Evolutionary conservation across 53 echinoderm and acorn worm species (phyloP).

Genomic region (Zoroaster sp.): DNA sequence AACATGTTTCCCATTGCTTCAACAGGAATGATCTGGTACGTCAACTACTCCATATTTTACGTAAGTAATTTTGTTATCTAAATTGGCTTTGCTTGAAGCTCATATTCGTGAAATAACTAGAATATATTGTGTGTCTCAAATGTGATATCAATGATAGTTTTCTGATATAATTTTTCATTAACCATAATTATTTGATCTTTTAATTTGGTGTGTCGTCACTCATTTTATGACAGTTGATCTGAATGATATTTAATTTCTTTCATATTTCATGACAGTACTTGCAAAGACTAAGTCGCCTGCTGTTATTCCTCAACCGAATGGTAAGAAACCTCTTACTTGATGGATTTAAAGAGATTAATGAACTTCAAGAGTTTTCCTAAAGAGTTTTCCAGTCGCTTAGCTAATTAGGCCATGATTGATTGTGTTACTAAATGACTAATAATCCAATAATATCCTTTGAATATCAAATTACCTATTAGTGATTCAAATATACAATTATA

Average conservation of each 20-base stretch:
- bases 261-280: conserved; percentile 7
- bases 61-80: conserved; percentile 33
- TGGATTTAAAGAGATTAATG: too few relatives aligned
- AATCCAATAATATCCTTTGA: too few relatives aligned
- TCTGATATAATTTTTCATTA: background rate
- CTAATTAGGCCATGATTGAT: too few relatives aligned
- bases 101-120: too few relatives aligned
- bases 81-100: too few relatives aligned
- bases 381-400: too few relatives aligned
- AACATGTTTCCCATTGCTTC: background rate
- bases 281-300: conserved; percentile 38
- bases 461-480: too few relatives aligned
- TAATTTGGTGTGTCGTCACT: background rate
- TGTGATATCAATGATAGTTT: too few relatives aligned
- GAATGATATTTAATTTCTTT: background rate
- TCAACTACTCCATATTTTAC: conserved; percentile 57
- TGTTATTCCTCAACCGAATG: conserved; percentile 44
- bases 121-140: too few relatives aligned
- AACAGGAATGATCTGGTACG: conserved; percentile 61
- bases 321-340: background rate
- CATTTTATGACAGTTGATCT: background rate
- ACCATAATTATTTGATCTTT: background rate
- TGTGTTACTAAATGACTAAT: too few relatives aligned
- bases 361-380: too few relatives aligned
- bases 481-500: too few relatives aligned